Conservation (phyloP, 2,797 vertebrate species). For the Sciurus vulgaris region DNA sequence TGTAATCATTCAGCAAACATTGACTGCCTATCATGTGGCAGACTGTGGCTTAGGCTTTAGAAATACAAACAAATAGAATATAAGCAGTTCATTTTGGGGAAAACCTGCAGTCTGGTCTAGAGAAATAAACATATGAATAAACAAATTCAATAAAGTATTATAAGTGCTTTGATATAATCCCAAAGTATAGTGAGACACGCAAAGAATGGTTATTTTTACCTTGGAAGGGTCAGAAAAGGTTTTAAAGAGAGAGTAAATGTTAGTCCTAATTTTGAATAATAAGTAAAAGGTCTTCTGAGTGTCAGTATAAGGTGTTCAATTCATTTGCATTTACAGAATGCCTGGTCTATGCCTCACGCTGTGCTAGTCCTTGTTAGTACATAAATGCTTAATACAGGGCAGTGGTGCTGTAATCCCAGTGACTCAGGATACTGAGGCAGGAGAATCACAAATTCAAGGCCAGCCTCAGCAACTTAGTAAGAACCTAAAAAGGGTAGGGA, state of each 20-base stretch:
- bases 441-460: too few relatives aligned
- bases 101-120: conserved; percentile 12
- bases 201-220: conserved; percentile 24
- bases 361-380: not conserved
- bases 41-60: not conserved
- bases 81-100: not conserved
- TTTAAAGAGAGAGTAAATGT: conserved; percentile 18
- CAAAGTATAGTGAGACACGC: not conserved
- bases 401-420: too few relatives aligned
- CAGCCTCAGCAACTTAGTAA: too few relatives aligned
- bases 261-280: conserved; percentile 25
- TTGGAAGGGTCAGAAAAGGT: conserved; percentile 23
- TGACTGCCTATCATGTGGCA: not conserved
- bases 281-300: not conserved
- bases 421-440: too few relatives aligned
- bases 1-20: not conserved
- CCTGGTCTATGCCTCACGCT: not conserved
- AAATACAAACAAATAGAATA: conserved; percentile 24
- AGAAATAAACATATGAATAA: conserved; percentile 15
- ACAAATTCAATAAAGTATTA: not conserved
- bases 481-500: too few relatives aligned
- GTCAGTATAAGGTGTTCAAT: not conserved
- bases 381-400: not conserved
- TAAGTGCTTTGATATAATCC: not conserved
- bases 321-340: not conserved